phyloP scores from a whole-genome alignment of 2,797 vertebrate genomes.

The Rallus crepitans region DNA sequence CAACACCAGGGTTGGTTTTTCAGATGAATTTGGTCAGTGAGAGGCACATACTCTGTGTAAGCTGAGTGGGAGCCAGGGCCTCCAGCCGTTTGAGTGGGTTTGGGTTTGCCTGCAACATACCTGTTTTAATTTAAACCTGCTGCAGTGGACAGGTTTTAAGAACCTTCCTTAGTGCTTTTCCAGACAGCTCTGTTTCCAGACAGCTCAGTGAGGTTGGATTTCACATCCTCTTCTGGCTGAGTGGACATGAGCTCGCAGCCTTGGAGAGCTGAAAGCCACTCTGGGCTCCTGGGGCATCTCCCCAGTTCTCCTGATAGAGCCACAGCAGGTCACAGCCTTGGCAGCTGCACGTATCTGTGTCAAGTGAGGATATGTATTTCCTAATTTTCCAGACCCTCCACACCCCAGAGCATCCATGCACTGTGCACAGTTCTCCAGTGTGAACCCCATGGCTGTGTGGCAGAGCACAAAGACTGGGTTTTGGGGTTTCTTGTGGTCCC shows the following conservation, averaged over 20 bases:
- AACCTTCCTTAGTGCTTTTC: neutral
- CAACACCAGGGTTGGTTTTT: neutral
- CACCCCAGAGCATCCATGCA: neutral
- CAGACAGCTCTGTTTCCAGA: constrained; percentile 55
- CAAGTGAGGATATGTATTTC: neutral
- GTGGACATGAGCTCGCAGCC: neutral
- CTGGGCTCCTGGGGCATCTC: neutral
- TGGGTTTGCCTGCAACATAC: neutral
- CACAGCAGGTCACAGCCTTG: neutral
- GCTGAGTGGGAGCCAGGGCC: accelerated
- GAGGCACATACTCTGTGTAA: neutral
- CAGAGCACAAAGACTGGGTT: neutral
- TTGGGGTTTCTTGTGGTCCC: neutral
- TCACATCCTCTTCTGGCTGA: neutral
- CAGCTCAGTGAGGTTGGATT: constrained; percentile 17
- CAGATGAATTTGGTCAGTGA: neutral
- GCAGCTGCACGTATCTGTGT: neutral
- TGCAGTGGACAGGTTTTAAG: constrained; percentile 27
- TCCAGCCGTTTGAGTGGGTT: neutral
- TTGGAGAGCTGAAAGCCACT: accelerated
- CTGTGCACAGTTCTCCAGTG: accelerated
- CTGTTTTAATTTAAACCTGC: constrained; percentile 54
- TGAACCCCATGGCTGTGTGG: neutral
- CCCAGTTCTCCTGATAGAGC: neutral
- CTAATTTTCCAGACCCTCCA: neutral